A percentile compares a stretch with the other conserved stretches of the same genome.
Conservation (phyloP, 2,113 vertebrate genomes). For the Tetrao urogallus region DNA sequence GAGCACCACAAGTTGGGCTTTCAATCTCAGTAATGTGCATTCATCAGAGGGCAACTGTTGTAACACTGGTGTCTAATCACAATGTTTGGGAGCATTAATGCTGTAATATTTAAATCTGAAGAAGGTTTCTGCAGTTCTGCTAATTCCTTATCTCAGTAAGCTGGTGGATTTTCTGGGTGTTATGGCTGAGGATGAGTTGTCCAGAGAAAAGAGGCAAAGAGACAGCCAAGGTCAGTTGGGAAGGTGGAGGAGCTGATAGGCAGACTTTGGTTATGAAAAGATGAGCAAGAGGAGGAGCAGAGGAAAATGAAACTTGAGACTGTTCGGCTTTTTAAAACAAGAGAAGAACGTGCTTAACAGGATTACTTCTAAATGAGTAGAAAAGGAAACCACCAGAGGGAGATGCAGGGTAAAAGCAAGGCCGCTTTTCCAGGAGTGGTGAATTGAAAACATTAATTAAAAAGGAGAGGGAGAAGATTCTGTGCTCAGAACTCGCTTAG, state of each 20-base stretch:
- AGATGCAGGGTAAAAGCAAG: slow-evolving; percentile 56
- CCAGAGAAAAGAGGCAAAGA: background rate
- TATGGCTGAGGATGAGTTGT: background rate
- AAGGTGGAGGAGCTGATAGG: background rate
- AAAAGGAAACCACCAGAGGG: slow-evolving; percentile 58
- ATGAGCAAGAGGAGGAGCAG: background rate
- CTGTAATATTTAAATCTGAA: background rate
- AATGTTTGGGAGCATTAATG: background rate
- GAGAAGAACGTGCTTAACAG: background rate
- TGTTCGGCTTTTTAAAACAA: background rate
- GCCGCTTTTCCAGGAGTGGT: background rate
- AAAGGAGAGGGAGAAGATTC: background rate
- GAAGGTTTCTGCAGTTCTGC: background rate
- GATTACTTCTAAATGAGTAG: background rate
- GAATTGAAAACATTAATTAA: slow-evolving; percentile 13
- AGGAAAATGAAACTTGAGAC: background rate
- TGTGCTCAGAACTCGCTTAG: background rate
- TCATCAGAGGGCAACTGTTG: background rate
- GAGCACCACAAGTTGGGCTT: background rate
- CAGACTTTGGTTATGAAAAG: background rate
- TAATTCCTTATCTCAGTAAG: background rate
- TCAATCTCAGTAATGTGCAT: background rate
- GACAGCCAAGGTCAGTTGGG: accelerated
- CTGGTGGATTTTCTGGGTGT: background rate
- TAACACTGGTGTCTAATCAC: accelerated